Percentiles rank a stretch among this genome's conserved stretches.
These are phyloP conservation scores for Calephelis nemesis DNA, from an alignment of 1,140 invertebrate species.

Conservation along the genomic window DNA sequence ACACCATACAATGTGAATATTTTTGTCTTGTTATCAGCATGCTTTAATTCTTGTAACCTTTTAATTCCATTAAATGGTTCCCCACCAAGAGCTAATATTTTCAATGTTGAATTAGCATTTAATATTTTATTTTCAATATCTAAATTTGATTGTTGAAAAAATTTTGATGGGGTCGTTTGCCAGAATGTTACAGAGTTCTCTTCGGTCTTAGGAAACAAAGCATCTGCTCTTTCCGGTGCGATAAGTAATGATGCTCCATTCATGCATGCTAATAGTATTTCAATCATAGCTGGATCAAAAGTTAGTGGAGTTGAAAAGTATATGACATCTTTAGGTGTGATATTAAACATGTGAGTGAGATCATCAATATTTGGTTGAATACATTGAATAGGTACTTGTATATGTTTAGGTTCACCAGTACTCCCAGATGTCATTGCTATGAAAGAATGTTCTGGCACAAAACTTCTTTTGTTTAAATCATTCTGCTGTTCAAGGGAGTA, in stretches of 20 bases:
- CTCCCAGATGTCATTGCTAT: slow-evolving; percentile 84
- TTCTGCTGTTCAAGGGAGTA: slow-evolving; percentile 39
- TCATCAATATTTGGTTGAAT: slow-evolving; percentile 83
- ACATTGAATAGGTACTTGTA: slow-evolving; percentile 81
- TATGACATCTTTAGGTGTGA: slow-evolving; percentile 82
- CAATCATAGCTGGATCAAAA: slow-evolving; percentile 91
- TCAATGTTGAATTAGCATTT: slow-evolving; percentile 73
- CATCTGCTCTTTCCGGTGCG: slow-evolving; percentile 77
- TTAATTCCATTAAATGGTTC: slow-evolving; percentile 80
- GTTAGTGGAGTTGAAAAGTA: slow-evolving; percentile 87
- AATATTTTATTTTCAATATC: slow-evolving; percentile 81
- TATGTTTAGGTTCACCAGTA: slow-evolving; percentile 82
- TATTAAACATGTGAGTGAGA: slow-evolving; percentile 78
- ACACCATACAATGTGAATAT: slow-evolving; percentile 91
- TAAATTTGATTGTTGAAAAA: slow-evolving; percentile 80
- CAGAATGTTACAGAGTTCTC: slow-evolving; percentile 82
- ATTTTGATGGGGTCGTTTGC: slow-evolving; percentile 88
- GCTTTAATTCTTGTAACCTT: slow-evolving; percentile 72
- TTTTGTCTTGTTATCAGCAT: slow-evolving; percentile 76
- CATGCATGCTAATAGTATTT: slow-evolving; percentile 85
- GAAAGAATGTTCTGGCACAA: slow-evolving; percentile 54
- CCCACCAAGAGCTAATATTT: slow-evolving; percentile 82
- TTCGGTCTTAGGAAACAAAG: slow-evolving; percentile 62
- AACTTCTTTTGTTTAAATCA: slow-evolving; percentile 27
- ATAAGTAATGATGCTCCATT: slow-evolving; percentile 84